A percentile compares a stretch with the other conserved stretches of the same genome.
Evolutionary conservation across 2,888 invertebrate species (phyloP).

Genomic region (Pollenia angustigena): DNA sequence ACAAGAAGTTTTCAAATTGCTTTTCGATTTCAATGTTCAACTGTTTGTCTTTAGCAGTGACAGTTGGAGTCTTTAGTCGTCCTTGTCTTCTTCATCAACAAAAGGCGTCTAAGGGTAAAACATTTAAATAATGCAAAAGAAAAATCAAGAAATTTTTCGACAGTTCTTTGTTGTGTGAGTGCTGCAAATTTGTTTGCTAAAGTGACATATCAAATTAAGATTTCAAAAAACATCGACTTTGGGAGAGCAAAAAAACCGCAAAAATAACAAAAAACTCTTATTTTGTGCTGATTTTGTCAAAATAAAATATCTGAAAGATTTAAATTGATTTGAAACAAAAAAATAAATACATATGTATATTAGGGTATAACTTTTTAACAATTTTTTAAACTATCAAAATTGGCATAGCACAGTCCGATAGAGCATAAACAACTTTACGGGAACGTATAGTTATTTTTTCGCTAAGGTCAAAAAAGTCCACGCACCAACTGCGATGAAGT

Average conservation of each 20-base stretch:
- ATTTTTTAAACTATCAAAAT: no score
- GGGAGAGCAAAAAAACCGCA: slow-evolving; percentile 14
- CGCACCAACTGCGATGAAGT: no score
- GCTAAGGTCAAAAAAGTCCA: no score
- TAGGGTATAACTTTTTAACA: no score
- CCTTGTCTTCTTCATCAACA: background rate
- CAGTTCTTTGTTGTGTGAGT: slow-evolving; percentile 51
- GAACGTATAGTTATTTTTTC: no score
- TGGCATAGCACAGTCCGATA: no score
- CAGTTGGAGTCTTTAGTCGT: background rate
- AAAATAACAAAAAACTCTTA: background rate
- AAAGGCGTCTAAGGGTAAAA: slow-evolving; percentile 51
- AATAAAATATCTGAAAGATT: background rate
- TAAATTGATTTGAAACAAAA: no score
- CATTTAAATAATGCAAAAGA: slow-evolving; percentile 41
- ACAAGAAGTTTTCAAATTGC: slow-evolving; percentile 64
- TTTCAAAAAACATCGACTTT: slow-evolving; percentile 23
- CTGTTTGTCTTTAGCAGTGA: background rate
- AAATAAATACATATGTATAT: no score
- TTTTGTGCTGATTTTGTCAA: slow-evolving; percentile 57
- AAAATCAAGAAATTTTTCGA: slow-evolving; percentile 51
- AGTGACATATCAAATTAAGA: slow-evolving; percentile 55
- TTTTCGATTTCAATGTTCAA: slow-evolving; percentile 58
- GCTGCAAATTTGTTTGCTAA: slow-evolving; percentile 37
- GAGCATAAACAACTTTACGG: no score